These are phyloP conservation scores for Batillaria attramentaria DNA, from an alignment of 1,140 invertebrate genomes.

Conservation along the genomic window DNA sequence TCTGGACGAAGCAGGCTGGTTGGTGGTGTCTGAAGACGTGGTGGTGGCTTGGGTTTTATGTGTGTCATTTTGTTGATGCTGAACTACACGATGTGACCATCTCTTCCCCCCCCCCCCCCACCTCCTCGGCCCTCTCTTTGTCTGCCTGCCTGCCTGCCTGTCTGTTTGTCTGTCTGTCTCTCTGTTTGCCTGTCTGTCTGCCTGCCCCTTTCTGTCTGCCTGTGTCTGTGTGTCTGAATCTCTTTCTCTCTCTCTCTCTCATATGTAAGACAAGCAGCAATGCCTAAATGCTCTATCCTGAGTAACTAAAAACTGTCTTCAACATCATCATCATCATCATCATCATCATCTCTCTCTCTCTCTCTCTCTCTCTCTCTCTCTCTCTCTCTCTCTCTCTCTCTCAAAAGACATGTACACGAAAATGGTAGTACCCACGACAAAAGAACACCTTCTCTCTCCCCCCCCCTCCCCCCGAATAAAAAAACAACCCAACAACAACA, in stretches of 20 bases:
- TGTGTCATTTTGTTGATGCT: too few species aligned
- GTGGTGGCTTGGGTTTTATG: too few species aligned
- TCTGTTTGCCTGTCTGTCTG: neutral
- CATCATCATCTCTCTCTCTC: neutral
- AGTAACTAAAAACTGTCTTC: too few species aligned
- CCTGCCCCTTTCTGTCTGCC: neutral
- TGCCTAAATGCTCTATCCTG: too few species aligned
- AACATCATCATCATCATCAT: neutral
- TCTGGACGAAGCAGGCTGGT: too few species aligned
- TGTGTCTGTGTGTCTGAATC: neutral
- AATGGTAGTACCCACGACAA: too few species aligned
- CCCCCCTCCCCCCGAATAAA: neutral
- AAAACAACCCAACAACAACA: too few species aligned
- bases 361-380: neutral
- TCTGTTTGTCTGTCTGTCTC: neutral
- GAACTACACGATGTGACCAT: too few species aligned
- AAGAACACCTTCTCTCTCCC: conserved; percentile 21
- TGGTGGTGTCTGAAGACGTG: too few species aligned
- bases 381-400: neutral
- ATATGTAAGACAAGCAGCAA: too few species aligned
- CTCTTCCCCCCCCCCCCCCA: neutral
- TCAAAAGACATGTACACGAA: too few species aligned
- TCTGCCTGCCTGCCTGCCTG: neutral
- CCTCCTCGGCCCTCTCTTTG: neutral
- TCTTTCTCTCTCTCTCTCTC: neutral